These are phyloP conservation scores for Elaphurus davidianus DNA, from an alignment of 2,113 vertebrate species.

Conservation along the genomic window DNA sequence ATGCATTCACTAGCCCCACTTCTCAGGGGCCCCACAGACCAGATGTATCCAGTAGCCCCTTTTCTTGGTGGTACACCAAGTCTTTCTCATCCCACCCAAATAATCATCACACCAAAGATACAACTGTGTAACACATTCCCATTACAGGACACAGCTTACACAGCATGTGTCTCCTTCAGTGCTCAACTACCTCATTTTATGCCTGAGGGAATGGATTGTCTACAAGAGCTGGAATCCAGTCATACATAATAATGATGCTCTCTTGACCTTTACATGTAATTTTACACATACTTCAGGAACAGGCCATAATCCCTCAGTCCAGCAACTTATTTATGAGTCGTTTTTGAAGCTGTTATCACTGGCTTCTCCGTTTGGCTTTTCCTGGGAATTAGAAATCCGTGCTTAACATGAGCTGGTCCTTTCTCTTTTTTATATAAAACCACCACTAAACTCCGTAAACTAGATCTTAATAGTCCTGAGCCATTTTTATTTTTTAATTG, in stretches of 20 bases:
- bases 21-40: not conserved
- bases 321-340: constrained; percentile 23
- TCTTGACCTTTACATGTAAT: constrained; percentile 58
- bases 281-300: constrained; percentile 53
- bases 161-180: not conserved
- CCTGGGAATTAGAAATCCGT: not conserved
- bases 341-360: constrained; percentile 48
- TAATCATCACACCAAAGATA: not conserved
- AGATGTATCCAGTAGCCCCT: not conserved
- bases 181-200: constrained; percentile 11
- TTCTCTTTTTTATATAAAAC: constrained; percentile 1
- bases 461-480: not conserved
- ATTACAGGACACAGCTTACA: not conserved
- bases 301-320: not conserved
- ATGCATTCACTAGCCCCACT: not conserved
- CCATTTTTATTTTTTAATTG: not conserved
- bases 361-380: constrained; percentile 17
- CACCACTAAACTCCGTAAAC: not conserved
- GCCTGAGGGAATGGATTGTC: constrained; percentile 36
- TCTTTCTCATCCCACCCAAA: not conserved
- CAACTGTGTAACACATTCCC: not conserved
- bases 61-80: not conserved
- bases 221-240: constrained; percentile 50
- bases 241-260: constrained; percentile 49
- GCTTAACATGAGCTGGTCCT: not conserved